Conservation (phyloP, 2,797 vertebrate species). For the Enteromius fasciolatus region DNA sequence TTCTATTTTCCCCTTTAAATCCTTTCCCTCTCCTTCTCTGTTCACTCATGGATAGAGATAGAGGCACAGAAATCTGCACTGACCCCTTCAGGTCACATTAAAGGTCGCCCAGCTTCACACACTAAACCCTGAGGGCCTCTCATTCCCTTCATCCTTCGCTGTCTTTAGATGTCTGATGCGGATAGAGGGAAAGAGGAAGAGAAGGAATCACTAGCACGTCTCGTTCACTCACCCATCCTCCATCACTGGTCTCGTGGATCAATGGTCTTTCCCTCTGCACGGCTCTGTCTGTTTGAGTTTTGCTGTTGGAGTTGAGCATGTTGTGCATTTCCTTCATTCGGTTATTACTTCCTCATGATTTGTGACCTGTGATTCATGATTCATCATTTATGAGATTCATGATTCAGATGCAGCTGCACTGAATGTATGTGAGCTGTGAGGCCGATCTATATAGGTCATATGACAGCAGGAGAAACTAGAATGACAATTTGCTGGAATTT, state of each 20-base stretch:
- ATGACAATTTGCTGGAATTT: slow-evolving; percentile 2
- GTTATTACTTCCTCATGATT: not conserved
- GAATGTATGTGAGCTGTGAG: slow-evolving; percentile 4
- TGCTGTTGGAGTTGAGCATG: slow-evolving; percentile 12
- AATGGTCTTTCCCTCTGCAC: slow-evolving; percentile 26
- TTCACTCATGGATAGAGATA: slow-evolving; percentile 61
- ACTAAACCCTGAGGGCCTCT: slow-evolving; percentile 61
- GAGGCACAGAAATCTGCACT: slow-evolving; percentile 73
- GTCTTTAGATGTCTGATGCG: slow-evolving; percentile 55
- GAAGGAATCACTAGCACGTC: slow-evolving; percentile 50
- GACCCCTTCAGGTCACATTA: slow-evolving; percentile 82
- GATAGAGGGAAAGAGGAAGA: slow-evolving; percentile 42
- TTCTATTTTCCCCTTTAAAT: slow-evolving; percentile 40
- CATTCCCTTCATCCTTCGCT: slow-evolving; percentile 53
- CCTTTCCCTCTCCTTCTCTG: slow-evolving; percentile 37
- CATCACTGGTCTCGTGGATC: slow-evolving; percentile 33
- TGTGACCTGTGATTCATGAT: not conserved
- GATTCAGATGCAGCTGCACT: not conserved
- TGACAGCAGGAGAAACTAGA: not conserved
- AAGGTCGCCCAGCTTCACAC: slow-evolving; percentile 78
- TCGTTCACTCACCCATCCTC: slow-evolving; percentile 43
- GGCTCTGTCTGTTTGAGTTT: slow-evolving; percentile 18
- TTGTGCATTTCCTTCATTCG: slow-evolving; percentile 7
- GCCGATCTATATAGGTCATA: not conserved
- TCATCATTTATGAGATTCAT: slow-evolving; percentile 31